Evolutionary conservation across 2,888 invertebrate genomes (phyloP).

Genomic region (Drosophila mimetica): DNA sequence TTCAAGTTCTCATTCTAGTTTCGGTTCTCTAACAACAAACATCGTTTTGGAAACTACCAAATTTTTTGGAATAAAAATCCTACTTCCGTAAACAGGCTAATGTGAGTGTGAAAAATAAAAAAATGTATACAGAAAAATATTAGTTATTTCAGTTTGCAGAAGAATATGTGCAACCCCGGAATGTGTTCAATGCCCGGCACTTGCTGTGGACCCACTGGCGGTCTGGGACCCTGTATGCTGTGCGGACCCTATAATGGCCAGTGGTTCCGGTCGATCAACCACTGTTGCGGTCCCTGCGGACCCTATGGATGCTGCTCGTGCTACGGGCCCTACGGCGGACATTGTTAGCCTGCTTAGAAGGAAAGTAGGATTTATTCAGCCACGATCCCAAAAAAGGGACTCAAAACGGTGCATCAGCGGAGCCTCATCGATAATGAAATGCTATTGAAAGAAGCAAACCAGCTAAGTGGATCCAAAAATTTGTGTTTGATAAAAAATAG

Average conservation of each 20-base stretch:
- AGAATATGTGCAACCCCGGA: slow-evolving; percentile 65
- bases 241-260: slow-evolving; percentile 72
- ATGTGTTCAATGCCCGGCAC: slow-evolving; percentile 66
- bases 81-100: slow-evolving; percentile 65
- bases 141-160: neutral
- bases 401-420: neutral
- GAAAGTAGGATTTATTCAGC: slow-evolving; percentile 50
- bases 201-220: slow-evolving; percentile 72
- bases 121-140: neutral
- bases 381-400: neutral
- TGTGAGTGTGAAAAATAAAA: slow-evolving; percentile 33
- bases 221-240: slow-evolving; percentile 64
- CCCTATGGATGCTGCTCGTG: slow-evolving; percentile 70
- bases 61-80: slow-evolving; percentile 40
- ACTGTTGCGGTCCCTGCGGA: slow-evolving; percentile 68
- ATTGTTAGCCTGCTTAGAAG: slow-evolving; percentile 66
- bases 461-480: slow-evolving; percentile 2
- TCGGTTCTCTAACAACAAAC: slow-evolving; percentile 37
- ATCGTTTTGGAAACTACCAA: slow-evolving; percentile 43
- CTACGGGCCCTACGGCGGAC: slow-evolving; percentile 62
- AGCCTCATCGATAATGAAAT: neutral
- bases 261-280: slow-evolving; percentile 67
- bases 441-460: neutral
- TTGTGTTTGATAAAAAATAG: slow-evolving; percentile 5
- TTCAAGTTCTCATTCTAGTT: slow-evolving; percentile 29